Percentiles rank a stretch among this genome's conserved stretches.
phyloP scores from a whole-genome alignment of 2,113 vertebrate genomes.

The Pterocles burchelli region DNA sequence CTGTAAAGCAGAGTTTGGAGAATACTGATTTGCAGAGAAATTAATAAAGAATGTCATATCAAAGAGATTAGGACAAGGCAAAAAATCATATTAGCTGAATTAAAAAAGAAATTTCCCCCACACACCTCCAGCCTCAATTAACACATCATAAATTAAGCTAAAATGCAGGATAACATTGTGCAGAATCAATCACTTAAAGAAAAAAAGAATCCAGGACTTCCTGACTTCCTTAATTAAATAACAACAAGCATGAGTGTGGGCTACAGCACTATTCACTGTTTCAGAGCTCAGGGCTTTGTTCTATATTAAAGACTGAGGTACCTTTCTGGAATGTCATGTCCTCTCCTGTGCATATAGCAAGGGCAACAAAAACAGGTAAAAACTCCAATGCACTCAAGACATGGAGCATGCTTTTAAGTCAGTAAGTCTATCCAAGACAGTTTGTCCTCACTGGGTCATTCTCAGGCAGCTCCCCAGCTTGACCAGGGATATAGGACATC shows the following conservation, averaged over 20 bases:
- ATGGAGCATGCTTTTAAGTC: neutral
- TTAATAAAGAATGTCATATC: neutral
- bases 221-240: neutral
- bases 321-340: neutral
- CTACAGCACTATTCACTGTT: neutral
- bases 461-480: neutral
- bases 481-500: neutral
- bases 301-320: neutral
- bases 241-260: neutral
- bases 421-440: neutral
- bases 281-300: neutral
- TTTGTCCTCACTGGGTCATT: neutral
- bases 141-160: neutral
- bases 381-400: neutral
- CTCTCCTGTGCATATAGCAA: neutral
- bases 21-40: neutral
- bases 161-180: neutral
- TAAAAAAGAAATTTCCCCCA: neutral
- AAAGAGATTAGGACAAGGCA: neutral
- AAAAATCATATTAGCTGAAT: neutral
- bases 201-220: neutral
- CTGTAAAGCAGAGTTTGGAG: neutral
- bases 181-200: neutral
- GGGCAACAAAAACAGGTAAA: neutral
- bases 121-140: constrained; percentile 20